Base-by-base conservation (phyloP, 2,888 invertebrate species). In the Cheilosia pagana region DNA sequence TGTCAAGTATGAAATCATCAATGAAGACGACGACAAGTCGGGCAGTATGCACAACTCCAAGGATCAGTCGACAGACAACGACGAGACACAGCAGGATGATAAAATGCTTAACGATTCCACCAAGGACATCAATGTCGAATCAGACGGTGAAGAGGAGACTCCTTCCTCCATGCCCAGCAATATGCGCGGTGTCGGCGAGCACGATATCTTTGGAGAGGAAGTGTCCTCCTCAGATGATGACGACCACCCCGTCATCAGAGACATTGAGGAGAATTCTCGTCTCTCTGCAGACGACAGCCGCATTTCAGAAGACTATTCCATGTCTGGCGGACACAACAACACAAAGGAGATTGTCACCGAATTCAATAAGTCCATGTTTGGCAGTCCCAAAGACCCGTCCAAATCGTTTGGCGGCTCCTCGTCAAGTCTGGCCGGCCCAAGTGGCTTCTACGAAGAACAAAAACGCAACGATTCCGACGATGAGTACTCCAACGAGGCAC, bases 131-230 rank as follows among this genome's bases (percentile, higher is more conserved):
- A 90, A 90, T 72, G 89, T 91, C n/a, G 92, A 91, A 25, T 90
- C 91, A 0, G 91, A 91, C 39, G 88, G 83, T 0, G 88, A 89
- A 19, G 90, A 90, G 31, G 92, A 90, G 50, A 88, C 87, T 0
- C 88, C 89, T n/a, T 88, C 89, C 1, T 63, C 88, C 1, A 81
- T 87, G 39, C 88, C 88, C 16, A 88, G 88, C 3, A 87, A 89
- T 50, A 89, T 90, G 28, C 88, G 90, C 28, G 92, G 92, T 89
- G 92, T 92, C 89, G 95, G 94, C 60, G 96, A 95, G 88, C 95
- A 95, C 88, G 97, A 98, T 88, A 97, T 98, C 89, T 98, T 98
- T 92, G 98, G 98, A 35, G 98, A 97, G 87, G 95, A 96, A 35
- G 95, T 98, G 0, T 98, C 98, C 89, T 98, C 98, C 88, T 97